Evolutionary conservation across 2,113 vertebrate genomes (phyloP), one percentile per base, ranked within the genome.

Genomic region (Hyperoodon ampullatus): DNA sequence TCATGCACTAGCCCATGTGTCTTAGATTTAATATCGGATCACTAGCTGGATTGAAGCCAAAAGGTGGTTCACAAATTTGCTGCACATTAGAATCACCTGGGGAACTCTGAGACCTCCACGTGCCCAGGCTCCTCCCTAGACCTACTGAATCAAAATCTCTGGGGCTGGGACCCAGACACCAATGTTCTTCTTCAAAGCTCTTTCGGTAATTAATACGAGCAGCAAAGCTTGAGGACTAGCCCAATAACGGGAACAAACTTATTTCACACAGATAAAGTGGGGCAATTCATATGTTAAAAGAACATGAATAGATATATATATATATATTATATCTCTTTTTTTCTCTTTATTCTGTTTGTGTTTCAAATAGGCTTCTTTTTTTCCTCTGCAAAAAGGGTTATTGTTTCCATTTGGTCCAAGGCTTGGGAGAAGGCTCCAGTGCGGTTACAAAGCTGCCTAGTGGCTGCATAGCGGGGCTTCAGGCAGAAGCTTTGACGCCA

Each of bases 41-140:
- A n/a, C n/a, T n/a, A n/a, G n/a, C n/a, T 90, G 96, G 87, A 35
- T 47, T 82, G n/a, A 66, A 72, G 78, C 93, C 88, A 91, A 70
- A 13, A 86, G 88, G 53, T 42, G 81, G 35, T 92, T 86, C 50
- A 11, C 63, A 88, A 19, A 91, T 89, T 88, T 85, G 33, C 83
- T 86, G 26, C 53, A 61, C 23, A 23, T 77, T 96, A 92, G 44
- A 42, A 60, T 92, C 85, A 82, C 70, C 55, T 90, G 71, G 35
- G 18, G 55, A 86, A 77, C 47, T 55, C 44, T 92, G 66, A 71
- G 71, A 77, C 21, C 23, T 81, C 44, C 18, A 12, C 3, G 53
- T 13, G 24, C 28, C 72, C 42, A 86, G 58, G 26, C 60, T 74
- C 44, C 63, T 78, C 24, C 28, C 53, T 50, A 63, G 53, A 89